These are phyloP conservation scores for Heloderma charlesbogerti DNA, from an alignment of 2,113 vertebrate species.

Conservation along the genomic window DNA sequence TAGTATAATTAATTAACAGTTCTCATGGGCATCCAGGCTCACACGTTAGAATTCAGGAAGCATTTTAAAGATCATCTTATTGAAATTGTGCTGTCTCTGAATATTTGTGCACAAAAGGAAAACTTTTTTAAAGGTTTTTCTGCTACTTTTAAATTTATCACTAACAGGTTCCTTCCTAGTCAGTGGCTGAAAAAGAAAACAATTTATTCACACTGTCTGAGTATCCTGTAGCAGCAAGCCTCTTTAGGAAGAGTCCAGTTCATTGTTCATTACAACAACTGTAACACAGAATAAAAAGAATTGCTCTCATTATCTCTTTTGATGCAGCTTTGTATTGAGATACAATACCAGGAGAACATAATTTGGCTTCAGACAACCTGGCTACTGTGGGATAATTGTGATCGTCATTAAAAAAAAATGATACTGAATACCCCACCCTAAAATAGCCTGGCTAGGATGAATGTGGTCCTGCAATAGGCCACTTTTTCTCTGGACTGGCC, in stretches of 20 bases:
- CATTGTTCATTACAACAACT: constrained; percentile 9
- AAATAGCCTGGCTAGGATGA: neutral
- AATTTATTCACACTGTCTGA: neutral
- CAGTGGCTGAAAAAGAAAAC: neutral
- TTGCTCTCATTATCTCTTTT: constrained; percentile 1
- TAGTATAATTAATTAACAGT: constrained; percentile 51
- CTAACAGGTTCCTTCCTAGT: constrained; percentile 29
- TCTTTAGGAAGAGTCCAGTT: constrained; percentile 24
- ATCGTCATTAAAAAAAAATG: neutral
- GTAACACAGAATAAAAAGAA: constrained; percentile 29
- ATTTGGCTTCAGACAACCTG: neutral
- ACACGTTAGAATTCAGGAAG: constrained; percentile 14
- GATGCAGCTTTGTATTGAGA: neutral
- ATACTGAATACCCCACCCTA: neutral
- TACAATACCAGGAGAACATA: neutral
- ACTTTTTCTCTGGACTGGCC: neutral
- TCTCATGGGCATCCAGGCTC: constrained; percentile 13
- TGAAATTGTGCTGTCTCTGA: constrained; percentile 16
- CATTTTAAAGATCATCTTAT: constrained; percentile 42
- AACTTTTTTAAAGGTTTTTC: constrained; percentile 16
- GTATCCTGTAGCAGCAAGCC: neutral
- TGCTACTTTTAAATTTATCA: constrained; percentile 28
- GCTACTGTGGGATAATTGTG: neutral
- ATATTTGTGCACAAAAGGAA: constrained; percentile 46
- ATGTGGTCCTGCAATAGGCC: neutral